phyloP scores from a whole-genome alignment of 2,113 vertebrate genomes.

The Blennius ocellaris region DNA sequence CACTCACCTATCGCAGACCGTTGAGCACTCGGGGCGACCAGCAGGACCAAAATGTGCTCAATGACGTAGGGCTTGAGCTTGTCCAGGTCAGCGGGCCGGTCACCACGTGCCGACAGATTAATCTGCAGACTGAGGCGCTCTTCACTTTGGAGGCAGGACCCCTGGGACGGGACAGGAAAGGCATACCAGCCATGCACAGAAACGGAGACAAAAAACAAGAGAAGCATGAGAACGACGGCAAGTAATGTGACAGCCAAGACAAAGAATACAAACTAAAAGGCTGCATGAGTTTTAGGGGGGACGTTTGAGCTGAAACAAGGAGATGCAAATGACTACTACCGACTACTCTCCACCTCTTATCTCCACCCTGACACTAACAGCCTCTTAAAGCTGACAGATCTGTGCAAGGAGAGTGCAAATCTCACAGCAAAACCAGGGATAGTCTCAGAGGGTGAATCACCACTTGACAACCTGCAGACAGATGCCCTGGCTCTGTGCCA shows the following conservation, averaged over 20 bases:
- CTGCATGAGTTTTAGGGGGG: too few species aligned
- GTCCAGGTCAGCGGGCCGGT: constrained; percentile 90
- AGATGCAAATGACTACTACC: background rate
- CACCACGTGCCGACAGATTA: constrained; percentile 88
- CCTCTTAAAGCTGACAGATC: constrained; percentile 35
- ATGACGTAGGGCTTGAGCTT: constrained; percentile 93
- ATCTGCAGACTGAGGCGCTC: constrained; percentile 89
- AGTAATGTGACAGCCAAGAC: background rate
- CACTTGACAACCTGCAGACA: constrained; percentile 50
- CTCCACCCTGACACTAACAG: constrained; percentile 37
- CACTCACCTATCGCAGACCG: constrained; percentile 64
- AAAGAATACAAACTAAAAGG: background rate
- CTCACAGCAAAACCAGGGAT: constrained; percentile 38
- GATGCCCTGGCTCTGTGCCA: constrained; percentile 50
- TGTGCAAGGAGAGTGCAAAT: constrained; percentile 43
- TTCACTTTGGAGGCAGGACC: constrained; percentile 85
- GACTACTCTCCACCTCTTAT: background rate
- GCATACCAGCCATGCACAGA: constrained; percentile 40
- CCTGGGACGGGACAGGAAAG: constrained; percentile 79
- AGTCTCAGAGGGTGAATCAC: constrained; percentile 44
- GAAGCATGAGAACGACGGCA: background rate
- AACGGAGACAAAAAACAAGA: constrained; percentile 3
- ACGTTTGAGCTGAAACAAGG: too few species aligned
- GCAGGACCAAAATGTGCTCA: constrained; percentile 94
- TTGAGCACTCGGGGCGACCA: constrained; percentile 81